Percentiles rank a stretch among this genome's conserved stretches.
These are phyloP conservation scores for Sparus aurata DNA, from an alignment of 2,797 vertebrate species.

Conservation along the genomic window DNA sequence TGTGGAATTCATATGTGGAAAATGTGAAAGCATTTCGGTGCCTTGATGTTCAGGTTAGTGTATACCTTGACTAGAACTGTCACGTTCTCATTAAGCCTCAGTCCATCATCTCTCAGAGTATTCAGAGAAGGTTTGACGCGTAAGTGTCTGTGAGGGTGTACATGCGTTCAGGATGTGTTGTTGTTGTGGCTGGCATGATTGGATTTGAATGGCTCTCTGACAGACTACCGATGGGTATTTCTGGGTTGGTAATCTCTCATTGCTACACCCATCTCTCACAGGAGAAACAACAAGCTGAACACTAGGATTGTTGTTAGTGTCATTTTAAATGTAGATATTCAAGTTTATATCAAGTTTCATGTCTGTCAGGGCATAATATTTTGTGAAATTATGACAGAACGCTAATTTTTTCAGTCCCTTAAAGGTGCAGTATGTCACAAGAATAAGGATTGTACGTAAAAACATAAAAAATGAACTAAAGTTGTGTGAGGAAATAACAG, in stretches of 20 bases:
- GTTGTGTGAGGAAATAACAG: no score
- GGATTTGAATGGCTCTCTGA: slow-evolving; percentile 50
- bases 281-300: slow-evolving; percentile 4
- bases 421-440: no score
- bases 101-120: slow-evolving; percentile 3
- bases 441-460: no score
- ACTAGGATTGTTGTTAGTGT: no score
- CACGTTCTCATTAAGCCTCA: slow-evolving; percentile 1
- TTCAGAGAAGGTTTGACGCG: background rate
- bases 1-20: slow-evolving; percentile 19
- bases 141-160: background rate
- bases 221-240: slow-evolving; percentile 23
- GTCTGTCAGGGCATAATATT: no score
- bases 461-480: no score
- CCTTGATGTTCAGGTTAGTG: background rate
- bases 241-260: slow-evolving; percentile 33
- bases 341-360: no score
- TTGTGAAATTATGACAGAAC: no score
- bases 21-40: background rate
- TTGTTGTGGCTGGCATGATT: slow-evolving; percentile 30
- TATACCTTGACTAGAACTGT: slow-evolving; percentile 11
- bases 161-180: slow-evolving; percentile 8
- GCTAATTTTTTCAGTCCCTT: no score
- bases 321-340: no score
- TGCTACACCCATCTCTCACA: slow-evolving; percentile 18